Conservation (phyloP, 2,888 invertebrate species). For the Pseudococcus viburni region DNA sequence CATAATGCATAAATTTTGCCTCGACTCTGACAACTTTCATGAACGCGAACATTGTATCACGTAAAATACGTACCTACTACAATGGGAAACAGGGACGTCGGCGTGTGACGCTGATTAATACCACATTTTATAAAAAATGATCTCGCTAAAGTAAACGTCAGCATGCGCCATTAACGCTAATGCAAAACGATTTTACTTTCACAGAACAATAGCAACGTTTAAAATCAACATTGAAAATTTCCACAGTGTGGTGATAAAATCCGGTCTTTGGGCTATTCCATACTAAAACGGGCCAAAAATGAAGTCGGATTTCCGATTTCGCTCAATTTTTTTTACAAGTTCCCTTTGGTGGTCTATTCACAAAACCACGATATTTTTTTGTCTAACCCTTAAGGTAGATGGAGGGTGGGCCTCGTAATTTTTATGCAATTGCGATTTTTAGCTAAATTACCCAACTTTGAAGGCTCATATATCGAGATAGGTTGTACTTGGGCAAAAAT, state of each 20-base stretch:
- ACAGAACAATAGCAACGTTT: not conserved
- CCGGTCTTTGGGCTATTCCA: too few relatives aligned
- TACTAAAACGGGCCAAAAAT: too few relatives aligned
- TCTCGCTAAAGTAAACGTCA: constrained; percentile 33
- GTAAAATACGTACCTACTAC: not conserved
- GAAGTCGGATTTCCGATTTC: too few relatives aligned
- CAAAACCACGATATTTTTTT: too few relatives aligned
- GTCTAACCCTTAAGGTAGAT: too few relatives aligned
- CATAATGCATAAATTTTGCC: constrained; percentile 8
- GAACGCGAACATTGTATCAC: not conserved
- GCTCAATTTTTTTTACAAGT: too few relatives aligned
- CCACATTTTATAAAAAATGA: constrained; percentile 29
- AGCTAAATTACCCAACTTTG: too few relatives aligned
- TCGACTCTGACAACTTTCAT: not conserved
- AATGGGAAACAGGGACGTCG: not conserved
- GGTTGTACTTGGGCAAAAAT: too few relatives aligned
- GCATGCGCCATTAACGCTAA: not conserved
- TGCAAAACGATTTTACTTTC: constrained; percentile 25
- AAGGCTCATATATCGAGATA: too few relatives aligned
- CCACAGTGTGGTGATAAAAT: not conserved
- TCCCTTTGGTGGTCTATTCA: too few relatives aligned
- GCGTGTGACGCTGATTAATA: constrained; percentile 24
- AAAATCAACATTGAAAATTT: constrained; percentile 21
- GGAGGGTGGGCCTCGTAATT: too few relatives aligned
- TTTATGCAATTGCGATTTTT: too few relatives aligned